A percentile compares a stretch with the other conserved stretches of the same genome.
These are phyloP conservation scores for Datnioides undecimradiatus DNA, from an alignment of 2,113 vertebrate species.

Conservation along the genomic window DNA sequence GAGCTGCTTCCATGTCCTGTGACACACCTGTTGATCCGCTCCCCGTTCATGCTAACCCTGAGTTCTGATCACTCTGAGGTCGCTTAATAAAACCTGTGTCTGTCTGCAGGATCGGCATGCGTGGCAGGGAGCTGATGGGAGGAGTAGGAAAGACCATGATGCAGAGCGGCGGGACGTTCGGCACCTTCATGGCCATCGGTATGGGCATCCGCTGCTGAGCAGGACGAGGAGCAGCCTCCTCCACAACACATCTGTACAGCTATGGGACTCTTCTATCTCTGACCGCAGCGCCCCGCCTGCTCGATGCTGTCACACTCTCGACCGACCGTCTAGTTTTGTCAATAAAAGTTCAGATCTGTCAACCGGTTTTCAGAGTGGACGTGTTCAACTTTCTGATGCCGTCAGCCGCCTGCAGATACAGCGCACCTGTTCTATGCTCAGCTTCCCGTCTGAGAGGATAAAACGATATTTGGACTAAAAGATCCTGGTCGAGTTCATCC, in stretches of 20 bases:
- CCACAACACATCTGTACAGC: conserved; percentile 1
- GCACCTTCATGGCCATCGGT: conserved; percentile 98
- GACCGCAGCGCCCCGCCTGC: conserved; percentile 2
- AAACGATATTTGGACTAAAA: neutral
- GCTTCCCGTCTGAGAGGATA: neutral
- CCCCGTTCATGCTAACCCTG: too few relatives aligned
- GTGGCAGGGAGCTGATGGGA: conserved; percentile 96
- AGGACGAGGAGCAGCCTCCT: neutral
- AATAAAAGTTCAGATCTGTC: conserved; percentile 72
- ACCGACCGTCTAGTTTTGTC: conserved; percentile 47
- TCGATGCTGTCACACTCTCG: neutral
- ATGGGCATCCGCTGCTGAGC: conserved; percentile 97
- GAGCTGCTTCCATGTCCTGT: too few relatives aligned
- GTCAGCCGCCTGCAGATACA: neutral
- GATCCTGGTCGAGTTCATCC: neutral
- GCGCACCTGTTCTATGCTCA: neutral
- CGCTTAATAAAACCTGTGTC: neutral
- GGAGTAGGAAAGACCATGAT: conserved; percentile 99
- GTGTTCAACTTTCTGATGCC: conserved; percentile 7
- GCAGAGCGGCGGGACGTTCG: conserved; percentile 98
- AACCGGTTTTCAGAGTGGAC: conserved; percentile 23
- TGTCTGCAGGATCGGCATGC: conserved; percentile 92
- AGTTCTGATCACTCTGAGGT: too few relatives aligned
- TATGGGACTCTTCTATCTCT: conserved; percentile 59
- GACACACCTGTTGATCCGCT: too few relatives aligned